Conservation (phyloP, 2,797 vertebrate species). For the Peromyscus attwateri region DNA sequence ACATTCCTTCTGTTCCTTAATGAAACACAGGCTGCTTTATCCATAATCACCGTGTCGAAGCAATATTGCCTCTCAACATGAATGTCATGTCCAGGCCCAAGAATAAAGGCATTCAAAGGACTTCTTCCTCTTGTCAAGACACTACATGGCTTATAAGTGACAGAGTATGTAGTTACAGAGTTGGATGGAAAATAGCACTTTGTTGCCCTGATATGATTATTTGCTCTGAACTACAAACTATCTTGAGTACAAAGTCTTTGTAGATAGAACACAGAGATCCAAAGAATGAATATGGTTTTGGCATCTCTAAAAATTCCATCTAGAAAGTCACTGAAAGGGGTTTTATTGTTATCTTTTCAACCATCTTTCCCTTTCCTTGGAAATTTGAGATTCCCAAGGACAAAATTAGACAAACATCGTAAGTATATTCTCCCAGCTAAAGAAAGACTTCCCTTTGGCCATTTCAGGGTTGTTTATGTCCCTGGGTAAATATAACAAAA, state of each 20-base stretch:
- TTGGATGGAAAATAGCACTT: rapidly evolving
- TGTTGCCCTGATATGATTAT: background rate
- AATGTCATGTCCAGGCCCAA: background rate
- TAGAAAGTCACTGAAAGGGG: background rate
- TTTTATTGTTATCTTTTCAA: background rate
- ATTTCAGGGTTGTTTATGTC: background rate
- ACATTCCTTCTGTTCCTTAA: background rate
- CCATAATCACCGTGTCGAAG: background rate
- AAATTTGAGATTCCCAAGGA: background rate
- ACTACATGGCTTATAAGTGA: background rate
- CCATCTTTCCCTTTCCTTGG: background rate
- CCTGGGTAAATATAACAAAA: background rate
- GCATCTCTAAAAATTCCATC: background rate
- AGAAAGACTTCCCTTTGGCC: background rate
- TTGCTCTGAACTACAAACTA: background rate
- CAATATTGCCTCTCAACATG: background rate
- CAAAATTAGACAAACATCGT: background rate
- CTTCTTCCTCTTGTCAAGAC: background rate
- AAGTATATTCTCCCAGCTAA: background rate
- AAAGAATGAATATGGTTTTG: background rate
- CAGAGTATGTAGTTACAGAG: background rate
- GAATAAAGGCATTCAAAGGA: background rate
- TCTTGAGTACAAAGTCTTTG: background rate
- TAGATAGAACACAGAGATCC: background rate
- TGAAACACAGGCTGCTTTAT: background rate